Conservation (phyloP, 2,113 vertebrate genomes). For the Arothron firmamentum region DNA sequence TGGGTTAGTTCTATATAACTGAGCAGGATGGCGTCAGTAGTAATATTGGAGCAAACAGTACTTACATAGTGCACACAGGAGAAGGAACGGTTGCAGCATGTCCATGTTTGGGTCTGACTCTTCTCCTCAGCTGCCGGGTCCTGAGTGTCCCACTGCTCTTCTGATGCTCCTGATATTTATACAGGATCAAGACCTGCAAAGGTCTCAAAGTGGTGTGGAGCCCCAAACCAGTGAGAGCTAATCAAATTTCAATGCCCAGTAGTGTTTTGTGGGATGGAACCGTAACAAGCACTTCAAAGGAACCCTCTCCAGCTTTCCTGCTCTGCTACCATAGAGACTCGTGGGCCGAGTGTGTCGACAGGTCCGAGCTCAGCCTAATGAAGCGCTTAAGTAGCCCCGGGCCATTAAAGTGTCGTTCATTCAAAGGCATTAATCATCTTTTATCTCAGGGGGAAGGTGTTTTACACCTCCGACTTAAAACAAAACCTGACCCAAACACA, state of each 20-base stretch:
- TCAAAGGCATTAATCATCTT: conserved; percentile 71
- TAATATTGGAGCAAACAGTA: conserved; percentile 38
- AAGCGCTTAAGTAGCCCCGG: conserved; percentile 68
- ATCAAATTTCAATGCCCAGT: conserved; percentile 75
- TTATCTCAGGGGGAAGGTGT: conserved; percentile 68
- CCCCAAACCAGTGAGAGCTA: conserved; percentile 51
- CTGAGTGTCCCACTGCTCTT: conserved; percentile 30
- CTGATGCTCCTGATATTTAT: conserved; percentile 59
- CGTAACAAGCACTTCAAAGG: conserved; percentile 70
- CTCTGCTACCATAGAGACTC: conserved; percentile 29
- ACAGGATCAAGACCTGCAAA: conserved; percentile 45
- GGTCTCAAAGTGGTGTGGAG: conserved; percentile 48
- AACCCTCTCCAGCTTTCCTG: conserved; percentile 33
- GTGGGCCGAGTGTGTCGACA: conserved; percentile 53
- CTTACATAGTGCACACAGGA: conserved; percentile 69
- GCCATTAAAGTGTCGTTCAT: conserved; percentile 64
- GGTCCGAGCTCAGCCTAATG: conserved; percentile 65
- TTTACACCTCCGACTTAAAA: conserved; percentile 67
- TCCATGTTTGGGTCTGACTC: conserved; percentile 41
- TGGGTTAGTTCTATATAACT: not conserved
- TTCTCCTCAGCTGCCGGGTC: conserved; percentile 46
- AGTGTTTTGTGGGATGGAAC: conserved; percentile 37
- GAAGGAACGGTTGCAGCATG: conserved; percentile 32
- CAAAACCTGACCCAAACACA: conserved; percentile 62
- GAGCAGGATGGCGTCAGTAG: not conserved